Base-by-base conservation (phyloP, 64 coral and sea anemone genomes). In the Montipora efflorescens region DNA sequence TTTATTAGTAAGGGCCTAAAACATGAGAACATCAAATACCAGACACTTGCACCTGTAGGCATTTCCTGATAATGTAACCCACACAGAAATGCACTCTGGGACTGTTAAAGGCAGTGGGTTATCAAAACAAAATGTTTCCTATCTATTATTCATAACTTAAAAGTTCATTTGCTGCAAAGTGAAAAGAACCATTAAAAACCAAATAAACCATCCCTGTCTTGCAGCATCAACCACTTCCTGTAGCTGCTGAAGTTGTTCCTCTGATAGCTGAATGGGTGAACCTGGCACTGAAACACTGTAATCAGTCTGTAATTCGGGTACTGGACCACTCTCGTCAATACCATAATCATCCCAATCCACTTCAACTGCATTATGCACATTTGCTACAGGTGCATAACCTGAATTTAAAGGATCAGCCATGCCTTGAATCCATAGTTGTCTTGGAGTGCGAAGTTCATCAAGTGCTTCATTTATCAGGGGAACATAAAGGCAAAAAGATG, bases 401-500 rank as follows among this genome's bases (percentile, higher is more conserved):
- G 52, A 20, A n/a, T 85, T 67, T n/a, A 52, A 18, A 25, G 13
- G 18, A 7, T 23, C 25, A 52, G 66, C 19, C 59, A 85, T 85
- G 18, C 82, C 44, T 62, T 85, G 59, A 52, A 85, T 61, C 82
- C 50, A 85, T 25, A 85, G 14, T 61, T 85, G 82, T 58, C 82
- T 59, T 62, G 50, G 82, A 19, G 57, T 25, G 66, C 22, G 16
- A 50, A 85, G 51, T 59, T 85, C 82, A 62, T 59, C 44, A 11
- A 66, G 59, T 19, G 82, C 82, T 67, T 66, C 52, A 62, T 85
- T 25, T 28, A 85, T 66, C 18, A 85, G 44, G 52, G 82, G 82
- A 20, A 85, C 12, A 85, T 85, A 85, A 25, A 85, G 21, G 25
- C 50, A 67, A 62, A 85, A 5, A 85, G 66, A n/a, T 85, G 82